Percentiles rank a stretch among this genome's conserved stretches.
phyloP scores from a whole-genome alignment of 2,113 vertebrate genomes.

The Leucopsar rothschildi region DNA sequence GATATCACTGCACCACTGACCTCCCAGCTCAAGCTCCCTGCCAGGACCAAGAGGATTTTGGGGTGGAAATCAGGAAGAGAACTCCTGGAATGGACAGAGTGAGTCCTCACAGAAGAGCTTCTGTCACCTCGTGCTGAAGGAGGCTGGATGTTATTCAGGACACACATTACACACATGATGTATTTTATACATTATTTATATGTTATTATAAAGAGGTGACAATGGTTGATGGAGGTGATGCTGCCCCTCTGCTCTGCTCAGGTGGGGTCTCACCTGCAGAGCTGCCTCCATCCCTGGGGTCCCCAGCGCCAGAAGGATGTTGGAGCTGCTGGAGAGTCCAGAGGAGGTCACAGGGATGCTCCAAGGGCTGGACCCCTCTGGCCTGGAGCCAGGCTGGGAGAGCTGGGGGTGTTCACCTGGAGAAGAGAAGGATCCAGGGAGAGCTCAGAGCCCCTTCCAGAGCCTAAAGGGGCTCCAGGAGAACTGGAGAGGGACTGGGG shows the following conservation, averaged over 20 bases:
- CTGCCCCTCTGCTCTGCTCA: neutral
- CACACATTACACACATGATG: fast-evolving
- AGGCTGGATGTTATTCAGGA: neutral
- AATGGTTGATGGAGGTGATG: neutral
- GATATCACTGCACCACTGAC: neutral
- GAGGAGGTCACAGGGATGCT: neutral
- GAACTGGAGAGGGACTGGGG: neutral
- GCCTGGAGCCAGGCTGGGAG: neutral
- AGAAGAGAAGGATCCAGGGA: neutral
- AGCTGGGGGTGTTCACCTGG: neutral
- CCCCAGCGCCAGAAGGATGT: fast-evolving
- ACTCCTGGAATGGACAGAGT: neutral
- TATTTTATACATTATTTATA: neutral
- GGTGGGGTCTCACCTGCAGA: neutral
- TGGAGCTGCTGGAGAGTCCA: neutral
- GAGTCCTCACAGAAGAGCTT: neutral
- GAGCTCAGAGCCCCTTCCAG: fast-evolving
- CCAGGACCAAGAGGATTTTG: neutral
- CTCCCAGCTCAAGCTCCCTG: neutral
- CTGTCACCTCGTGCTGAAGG: fast-evolving
- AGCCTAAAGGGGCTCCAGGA: neutral
- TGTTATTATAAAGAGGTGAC: no score
- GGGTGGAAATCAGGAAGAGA: neutral
- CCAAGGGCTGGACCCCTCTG: neutral
- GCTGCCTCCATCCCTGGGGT: neutral